Base-by-base conservation (phyloP, 2,888 invertebrate species). In the Ichneumoninae sp. region DNA sequence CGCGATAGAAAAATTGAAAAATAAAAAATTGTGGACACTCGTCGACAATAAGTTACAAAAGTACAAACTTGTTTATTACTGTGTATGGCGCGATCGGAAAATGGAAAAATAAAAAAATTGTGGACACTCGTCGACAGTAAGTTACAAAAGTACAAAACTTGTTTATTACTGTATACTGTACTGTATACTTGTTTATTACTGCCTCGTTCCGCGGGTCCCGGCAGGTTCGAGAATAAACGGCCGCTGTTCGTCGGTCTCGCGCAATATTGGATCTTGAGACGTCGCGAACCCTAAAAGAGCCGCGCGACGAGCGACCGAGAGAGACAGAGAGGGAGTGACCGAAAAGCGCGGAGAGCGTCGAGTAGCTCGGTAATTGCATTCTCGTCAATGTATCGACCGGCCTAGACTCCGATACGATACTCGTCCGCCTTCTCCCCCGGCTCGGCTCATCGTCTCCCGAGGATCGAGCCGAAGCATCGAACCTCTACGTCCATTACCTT, bases 401-500 rank as follows among this genome's bases (percentile, higher is more conserved):
- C 83, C 83, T 83, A 81, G 83, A 82, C 83, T 82, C 81, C 82
- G 71, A 83, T 81, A 81, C 83, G 76, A 83, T 77, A 71, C 80
- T 75, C 72, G 78, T 47, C 70, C 62, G 80, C 52, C 82, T 78
- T 40, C 70, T 68, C 71, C 70, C 78, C 54, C 76, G 69, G 81
- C 75, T 72, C 85, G 66, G 68, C 74, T 78, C 65, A 78, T 78
- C 75, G 77, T 85, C 75, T 82, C 82, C 76, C 71, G 84, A 82
- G 79, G 66, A 84, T 84, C 84, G 69, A 65, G 77, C 69, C 77
- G 65, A 75, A 84, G 74, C 84, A 84, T 82, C 82, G 78, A 84
- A 82, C 75, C 84, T 86, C 83, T 69, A 86, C 87, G 87, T 87
- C 87, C 86, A 87, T 87, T 87, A 87, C 85, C 85, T 87, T 87